A percentile compares a stretch with the other conserved stretches of the same genome.
Evolutionary conservation across 1,140 invertebrate genomes (phyloP).

Genomic region (Drosophila nasuta): DNA sequence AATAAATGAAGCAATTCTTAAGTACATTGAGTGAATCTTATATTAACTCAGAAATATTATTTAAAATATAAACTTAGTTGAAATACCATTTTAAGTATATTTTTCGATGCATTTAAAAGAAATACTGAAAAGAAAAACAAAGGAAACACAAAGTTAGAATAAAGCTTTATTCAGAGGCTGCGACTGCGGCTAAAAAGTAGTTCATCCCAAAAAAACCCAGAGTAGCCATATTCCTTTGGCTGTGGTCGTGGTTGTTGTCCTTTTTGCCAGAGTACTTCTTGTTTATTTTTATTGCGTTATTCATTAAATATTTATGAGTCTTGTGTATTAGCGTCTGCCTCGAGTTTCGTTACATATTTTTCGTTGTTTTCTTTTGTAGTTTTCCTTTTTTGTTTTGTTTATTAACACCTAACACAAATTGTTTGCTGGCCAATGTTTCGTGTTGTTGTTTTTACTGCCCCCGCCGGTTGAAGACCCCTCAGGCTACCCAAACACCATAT

Average conservation of each 20-base stretch:
- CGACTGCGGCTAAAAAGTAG: neutral
- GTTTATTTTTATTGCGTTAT: conserved; percentile 42
- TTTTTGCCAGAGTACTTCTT: conserved; percentile 14
- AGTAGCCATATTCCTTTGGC: neutral
- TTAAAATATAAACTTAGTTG: too few relatives aligned
- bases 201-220: neutral
- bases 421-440: conserved; percentile 21
- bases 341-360: conserved; percentile 26
- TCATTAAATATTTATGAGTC: conserved; percentile 46
- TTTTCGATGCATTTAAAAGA: neutral
- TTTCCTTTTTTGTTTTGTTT: conserved; percentile 25
- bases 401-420: conserved; percentile 39
- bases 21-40: too few relatives aligned
- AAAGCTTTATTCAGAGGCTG: neutral
- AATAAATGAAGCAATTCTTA: too few relatives aligned
- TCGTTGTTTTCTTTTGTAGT: conserved; percentile 11
- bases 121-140: neutral
- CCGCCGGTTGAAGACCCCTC: conserved; percentile 2
- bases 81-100: conserved; percentile 7
- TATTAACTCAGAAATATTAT: too few relatives aligned
- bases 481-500: neutral
- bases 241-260: neutral
- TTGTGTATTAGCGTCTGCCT: conserved; percentile 25
- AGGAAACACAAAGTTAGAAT: conserved; percentile 1
- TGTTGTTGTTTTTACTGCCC: conserved; percentile 15